These are phyloP conservation scores for Cyclophora albipunctata DNA, from an alignment of 2,888 invertebrate species.

Conservation along the genomic window DNA sequence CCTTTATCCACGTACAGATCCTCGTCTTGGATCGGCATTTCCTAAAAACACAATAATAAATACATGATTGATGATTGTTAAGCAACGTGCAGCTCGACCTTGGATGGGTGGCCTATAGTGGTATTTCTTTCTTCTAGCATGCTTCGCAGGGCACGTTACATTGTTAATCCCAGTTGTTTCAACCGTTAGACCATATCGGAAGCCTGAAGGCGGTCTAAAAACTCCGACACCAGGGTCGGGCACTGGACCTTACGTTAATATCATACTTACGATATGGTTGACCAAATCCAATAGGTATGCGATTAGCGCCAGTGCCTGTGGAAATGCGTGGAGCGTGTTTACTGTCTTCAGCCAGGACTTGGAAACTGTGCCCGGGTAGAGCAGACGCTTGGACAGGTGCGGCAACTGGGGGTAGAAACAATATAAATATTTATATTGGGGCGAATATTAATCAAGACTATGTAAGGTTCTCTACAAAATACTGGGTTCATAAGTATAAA, in stretches of 20 bases:
- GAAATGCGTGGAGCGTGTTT: constrained; percentile 75
- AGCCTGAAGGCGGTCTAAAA: too few relatives aligned
- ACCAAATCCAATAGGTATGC: constrained; percentile 68
- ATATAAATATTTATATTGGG: not conserved
- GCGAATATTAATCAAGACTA: too few relatives aligned
- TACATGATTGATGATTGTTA: not conserved
- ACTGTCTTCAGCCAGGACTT: constrained; percentile 77
- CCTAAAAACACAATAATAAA: constrained; percentile 26
- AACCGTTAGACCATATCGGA: too few relatives aligned
- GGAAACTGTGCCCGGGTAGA: constrained; percentile 71
- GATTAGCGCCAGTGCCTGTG: constrained; percentile 73
- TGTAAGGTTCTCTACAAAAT: too few relatives aligned
- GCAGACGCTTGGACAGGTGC: constrained; percentile 62
- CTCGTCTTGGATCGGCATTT: constrained; percentile 43
- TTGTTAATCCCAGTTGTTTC: too few relatives aligned
- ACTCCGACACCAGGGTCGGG: too few relatives aligned
- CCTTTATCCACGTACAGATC: constrained; percentile 44
- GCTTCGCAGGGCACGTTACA: too few relatives aligned
- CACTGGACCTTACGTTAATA: too few relatives aligned
- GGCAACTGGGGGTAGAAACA: constrained; percentile 47
- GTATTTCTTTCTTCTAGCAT: too few relatives aligned
- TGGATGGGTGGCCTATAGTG: too few relatives aligned
- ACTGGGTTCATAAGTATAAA: too few relatives aligned
- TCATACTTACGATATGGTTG: constrained; percentile 47
- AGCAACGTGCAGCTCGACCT: too few relatives aligned